Evolutionary conservation across 1,140 invertebrate genomes (phyloP), one percentile per base, ranked within the genome.

Genomic region (Rhynchophorus ferrugineus): DNA sequence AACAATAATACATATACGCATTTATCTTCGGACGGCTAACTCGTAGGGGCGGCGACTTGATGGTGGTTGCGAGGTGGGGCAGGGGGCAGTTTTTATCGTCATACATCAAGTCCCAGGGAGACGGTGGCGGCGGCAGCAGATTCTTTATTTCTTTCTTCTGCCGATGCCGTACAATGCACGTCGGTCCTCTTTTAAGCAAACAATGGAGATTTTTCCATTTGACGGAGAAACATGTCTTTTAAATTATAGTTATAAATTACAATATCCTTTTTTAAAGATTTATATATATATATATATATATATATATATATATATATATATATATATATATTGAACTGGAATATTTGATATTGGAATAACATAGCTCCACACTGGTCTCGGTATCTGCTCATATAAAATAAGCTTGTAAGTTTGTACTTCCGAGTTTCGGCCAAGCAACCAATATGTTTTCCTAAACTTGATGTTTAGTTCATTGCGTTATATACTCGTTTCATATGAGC

Each of bases 1-100:
- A 69, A 67, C 67, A 69, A 69, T 55, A 47, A 44, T 64, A 64
- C 67, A 66, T 64, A 66, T 66, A 64, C 67, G 67, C 65, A 69
- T 69, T 63, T 61, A 66, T 67, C 67, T 69, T 69, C 63, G n/a
- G n/a, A n/a, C 61, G 63, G 64, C 44, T 45, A 44, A 48, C 39
- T 49, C 29, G 38, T 46, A 20, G 35, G 52, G 50, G 44, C 48
- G 36, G 22, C 34, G 42, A 21, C 54, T 29, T 22, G 43, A 19
- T 45, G 55, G 29, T 61, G n/a, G n/a, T n/a, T n/a, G n/a, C 11
- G 11, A 29, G 24, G 24, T 11, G 11, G 24, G 5, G 5, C 24
- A 29, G 11, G 11, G 24, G 24, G 24, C 11, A 29, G 5, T 29
- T 61, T 60, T 59, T 61, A 49, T 56, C 49, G 33, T 58, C 52